phyloP scores from a whole-genome alignment of 2,797 vertebrate species.

The Uromys caudimaculatus region DNA sequence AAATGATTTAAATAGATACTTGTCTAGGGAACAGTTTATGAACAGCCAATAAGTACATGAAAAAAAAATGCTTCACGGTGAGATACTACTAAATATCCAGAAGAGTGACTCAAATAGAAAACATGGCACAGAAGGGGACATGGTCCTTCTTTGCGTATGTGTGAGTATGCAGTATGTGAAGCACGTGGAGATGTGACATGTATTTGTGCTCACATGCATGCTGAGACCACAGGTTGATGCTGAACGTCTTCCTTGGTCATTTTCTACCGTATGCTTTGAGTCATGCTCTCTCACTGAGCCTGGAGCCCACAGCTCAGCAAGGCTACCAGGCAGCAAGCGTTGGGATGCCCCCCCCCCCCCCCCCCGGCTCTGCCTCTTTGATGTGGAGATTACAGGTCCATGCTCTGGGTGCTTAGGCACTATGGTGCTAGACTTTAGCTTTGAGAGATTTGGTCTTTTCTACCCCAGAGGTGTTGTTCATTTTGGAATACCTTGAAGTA shows the following conservation, averaged over 20 bases:
- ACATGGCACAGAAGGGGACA: neutral
- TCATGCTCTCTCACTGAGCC: neutral
- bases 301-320: neutral
- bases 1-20: constrained; percentile 13
- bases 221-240: neutral
- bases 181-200: neutral
- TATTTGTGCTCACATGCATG: neutral
- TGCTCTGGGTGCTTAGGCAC: neutral
- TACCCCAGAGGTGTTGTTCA: neutral
- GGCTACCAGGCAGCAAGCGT: neutral
- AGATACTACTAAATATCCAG: neutral
- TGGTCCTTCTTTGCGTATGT: neutral
- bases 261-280: neutral
- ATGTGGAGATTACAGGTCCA: neutral
- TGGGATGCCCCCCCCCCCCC: too few species aligned
- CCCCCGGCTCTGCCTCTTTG: neutral
- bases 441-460: neutral
- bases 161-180: neutral
- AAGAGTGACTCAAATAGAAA: neutral
- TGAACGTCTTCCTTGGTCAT: neutral
- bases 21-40: constrained; percentile 10
- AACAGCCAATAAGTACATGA: neutral
- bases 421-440: neutral
- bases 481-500: neutral
- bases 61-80: neutral